A percentile compares a stretch with the other conserved stretches of the same genome.
Conservation (phyloP, 2,113 vertebrate species). For the Brachyhypopomus gauderio region DNA sequence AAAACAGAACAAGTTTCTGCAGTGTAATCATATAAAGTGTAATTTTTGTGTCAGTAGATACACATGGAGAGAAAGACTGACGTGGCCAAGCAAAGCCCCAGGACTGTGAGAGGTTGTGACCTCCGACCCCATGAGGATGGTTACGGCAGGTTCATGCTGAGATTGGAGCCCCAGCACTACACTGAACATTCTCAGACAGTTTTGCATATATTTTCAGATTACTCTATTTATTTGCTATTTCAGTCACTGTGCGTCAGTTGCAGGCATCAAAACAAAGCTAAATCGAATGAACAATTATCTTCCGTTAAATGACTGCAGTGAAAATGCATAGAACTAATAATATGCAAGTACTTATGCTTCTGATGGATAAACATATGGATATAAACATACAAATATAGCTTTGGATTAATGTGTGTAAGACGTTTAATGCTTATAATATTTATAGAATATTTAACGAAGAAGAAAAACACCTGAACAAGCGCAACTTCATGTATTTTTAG, state of each 20-base stretch:
- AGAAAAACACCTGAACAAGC: no score
- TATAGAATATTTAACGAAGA: no score
- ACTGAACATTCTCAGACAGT: neutral
- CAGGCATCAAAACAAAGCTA: neutral
- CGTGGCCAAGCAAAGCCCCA: no score
- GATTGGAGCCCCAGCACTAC: neutral
- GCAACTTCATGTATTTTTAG: no score
- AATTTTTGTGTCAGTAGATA: no score
- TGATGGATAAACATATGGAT: neutral
- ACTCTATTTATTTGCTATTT: neutral
- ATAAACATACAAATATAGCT: neutral
- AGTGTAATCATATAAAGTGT: neutral
- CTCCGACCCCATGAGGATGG: no score
- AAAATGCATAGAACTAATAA: constrained; percentile 5
- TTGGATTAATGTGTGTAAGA: neutral
- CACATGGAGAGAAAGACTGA: no score
- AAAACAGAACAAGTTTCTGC: neutral
- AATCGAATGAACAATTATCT: neutral
- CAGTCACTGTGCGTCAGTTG: neutral
- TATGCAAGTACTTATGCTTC: neutral
- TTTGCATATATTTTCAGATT: neutral
- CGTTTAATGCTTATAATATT: no score
- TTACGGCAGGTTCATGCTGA: neutral
- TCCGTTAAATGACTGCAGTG: neutral
- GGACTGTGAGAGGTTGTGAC: no score